Evolutionary conservation across 2,797 vertebrate species (phyloP), one percentile per base, ranked within the genome.

Genomic region (Aldrovandia affinis): DNA sequence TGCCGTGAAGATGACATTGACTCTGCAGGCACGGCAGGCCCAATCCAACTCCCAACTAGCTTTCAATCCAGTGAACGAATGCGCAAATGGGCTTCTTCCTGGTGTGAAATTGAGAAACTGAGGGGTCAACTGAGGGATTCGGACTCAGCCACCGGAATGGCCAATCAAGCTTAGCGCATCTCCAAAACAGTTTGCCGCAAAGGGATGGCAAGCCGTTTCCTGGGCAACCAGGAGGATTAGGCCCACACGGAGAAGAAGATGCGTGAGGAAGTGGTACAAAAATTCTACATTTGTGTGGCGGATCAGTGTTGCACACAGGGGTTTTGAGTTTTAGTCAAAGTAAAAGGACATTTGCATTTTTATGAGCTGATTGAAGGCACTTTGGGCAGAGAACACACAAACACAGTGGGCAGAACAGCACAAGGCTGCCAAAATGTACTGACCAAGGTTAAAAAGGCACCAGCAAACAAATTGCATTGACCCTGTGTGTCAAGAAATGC

Each of bases 1-100:
- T 33, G 20, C 15, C 0, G 68, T 75, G n/a, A n/a, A n/a, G 86
- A 91, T 87, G 87, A 87, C 85, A 78, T 86, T 54, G 68, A 83
- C 30, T 47, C 52, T 54, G 18, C 33, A 22, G 2, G 9, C 68
- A 39, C 9, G 42, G 39, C 36, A 54, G 65, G 54, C 30, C 83
- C 36, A 75, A 81, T 83, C 80, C 68, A 36, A 50, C 80, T 81
- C 78, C 78, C 42, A 81, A 87, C 77, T 61, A 14, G 52, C 65
- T 7, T 50, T 5, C 65, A 39, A 59, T 6, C 3, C 18, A 8
- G 12, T 83, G 68, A 65, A 7, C 81, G 83, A 86, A 65, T 28
- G 70, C 79, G 47, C 84, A 81, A 81, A 59, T 36, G 80, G 22
- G 30, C 22, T 81, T 36, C 3, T 28, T 61, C 20, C 81, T 78